Conservation (phyloP, 2,797 vertebrate species). For the Cirrhinus mrigala region DNA sequence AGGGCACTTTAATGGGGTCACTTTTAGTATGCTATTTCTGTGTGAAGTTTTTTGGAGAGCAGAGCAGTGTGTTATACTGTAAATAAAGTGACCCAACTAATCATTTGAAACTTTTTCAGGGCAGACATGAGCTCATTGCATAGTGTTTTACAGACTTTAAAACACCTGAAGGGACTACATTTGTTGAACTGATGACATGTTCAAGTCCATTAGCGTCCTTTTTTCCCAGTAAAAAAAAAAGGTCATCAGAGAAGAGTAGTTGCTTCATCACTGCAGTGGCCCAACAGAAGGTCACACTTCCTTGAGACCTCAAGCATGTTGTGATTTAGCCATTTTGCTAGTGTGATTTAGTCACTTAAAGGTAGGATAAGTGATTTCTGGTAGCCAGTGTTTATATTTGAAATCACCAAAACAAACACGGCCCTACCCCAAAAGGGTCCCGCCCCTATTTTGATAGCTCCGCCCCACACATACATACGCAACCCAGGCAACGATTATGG, state of each 20-base stretch:
- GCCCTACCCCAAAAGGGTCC: too few relatives aligned
- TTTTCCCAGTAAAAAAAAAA: neutral
- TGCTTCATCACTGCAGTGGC: neutral
- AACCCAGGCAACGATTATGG: too few relatives aligned
- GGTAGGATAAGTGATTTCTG: too few relatives aligned
- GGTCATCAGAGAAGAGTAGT: neutral
- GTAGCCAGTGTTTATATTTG: too few relatives aligned
- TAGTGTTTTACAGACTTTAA: neutral
- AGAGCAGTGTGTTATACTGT: neutral
- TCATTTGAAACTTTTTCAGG: neutral
- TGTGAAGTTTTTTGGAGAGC: neutral
- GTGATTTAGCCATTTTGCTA: neutral
- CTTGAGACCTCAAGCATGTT: neutral
- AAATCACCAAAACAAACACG: too few relatives aligned
- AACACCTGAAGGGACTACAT: neutral
- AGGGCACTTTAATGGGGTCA: neutral
- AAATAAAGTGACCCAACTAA: neutral
- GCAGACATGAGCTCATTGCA: neutral
- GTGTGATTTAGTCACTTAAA: neutral
- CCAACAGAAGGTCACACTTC: neutral
- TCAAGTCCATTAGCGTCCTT: neutral
- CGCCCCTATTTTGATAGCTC: too few relatives aligned
- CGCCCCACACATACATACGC: too few relatives aligned
- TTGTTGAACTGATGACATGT: neutral
- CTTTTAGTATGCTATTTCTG: neutral